These are phyloP conservation scores for Tychaedon coryphoeus DNA, from an alignment of 2,113 vertebrate species.

Conservation along the genomic window DNA sequence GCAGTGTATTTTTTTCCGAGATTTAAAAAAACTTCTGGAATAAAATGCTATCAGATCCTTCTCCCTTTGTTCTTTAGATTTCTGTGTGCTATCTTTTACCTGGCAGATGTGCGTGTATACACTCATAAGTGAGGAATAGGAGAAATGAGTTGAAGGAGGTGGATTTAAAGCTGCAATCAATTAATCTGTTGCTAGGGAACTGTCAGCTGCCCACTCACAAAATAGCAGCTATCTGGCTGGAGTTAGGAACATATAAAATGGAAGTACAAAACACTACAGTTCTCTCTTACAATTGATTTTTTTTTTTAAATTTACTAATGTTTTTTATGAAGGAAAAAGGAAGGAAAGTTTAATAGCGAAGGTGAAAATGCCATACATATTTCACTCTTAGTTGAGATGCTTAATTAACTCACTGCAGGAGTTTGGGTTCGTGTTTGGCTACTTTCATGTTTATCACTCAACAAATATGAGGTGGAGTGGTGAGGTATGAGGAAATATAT, in stretches of 20 bases:
- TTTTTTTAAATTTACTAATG: neutral
- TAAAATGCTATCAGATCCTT: neutral
- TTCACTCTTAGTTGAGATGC: neutral
- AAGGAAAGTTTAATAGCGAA: neutral
- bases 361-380: neutral
- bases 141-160: neutral
- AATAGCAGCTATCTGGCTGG: neutral
- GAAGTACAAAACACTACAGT: neutral
- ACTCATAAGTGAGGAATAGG: neutral
- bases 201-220: neutral
- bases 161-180: constrained; percentile 20
- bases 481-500: neutral
- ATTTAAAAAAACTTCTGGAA: neutral
- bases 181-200: constrained; percentile 37
- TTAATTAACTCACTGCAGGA: neutral
- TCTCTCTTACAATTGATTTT: neutral
- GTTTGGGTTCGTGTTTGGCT: neutral
- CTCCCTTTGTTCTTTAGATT: neutral
- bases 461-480: neutral
- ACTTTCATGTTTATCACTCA: neutral
- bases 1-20: neutral
- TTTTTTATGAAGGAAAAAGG: neutral
- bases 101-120: neutral
- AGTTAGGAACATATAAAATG: neutral
- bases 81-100: neutral